A percentile compares a stretch with the other conserved stretches of the same genome.
Conservation (phyloP, 1,140 invertebrate genomes). For the Hycleus phaleratus region DNA sequence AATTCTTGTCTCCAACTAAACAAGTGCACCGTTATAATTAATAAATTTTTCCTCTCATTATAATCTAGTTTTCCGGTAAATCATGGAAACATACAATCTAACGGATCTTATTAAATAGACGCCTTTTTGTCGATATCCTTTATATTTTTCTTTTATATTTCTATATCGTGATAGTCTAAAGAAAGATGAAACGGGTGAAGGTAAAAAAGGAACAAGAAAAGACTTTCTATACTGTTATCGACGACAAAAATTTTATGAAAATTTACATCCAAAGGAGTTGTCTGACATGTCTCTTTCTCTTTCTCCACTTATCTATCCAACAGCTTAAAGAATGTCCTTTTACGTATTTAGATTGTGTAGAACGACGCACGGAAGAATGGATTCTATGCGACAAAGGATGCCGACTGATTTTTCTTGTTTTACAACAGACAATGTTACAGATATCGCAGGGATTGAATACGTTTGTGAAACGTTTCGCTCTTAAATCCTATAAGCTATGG, state of each 20-base stretch:
- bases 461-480: constrained; percentile 8
- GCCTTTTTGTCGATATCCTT: too few relatives aligned
- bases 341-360: constrained; percentile 38
- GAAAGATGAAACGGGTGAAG: too few relatives aligned
- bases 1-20: too few relatives aligned
- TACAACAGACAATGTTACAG: constrained; percentile 35
- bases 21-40: too few relatives aligned
- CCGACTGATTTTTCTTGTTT: constrained; percentile 36
- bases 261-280: constrained; percentile 39
- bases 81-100: too few relatives aligned
- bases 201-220: too few relatives aligned
- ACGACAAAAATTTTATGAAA: constrained; percentile 13
- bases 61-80: too few relatives aligned
- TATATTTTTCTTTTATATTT: too few relatives aligned
- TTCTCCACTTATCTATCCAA: constrained; percentile 33
- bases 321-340: constrained; percentile 38
- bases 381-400: constrained; percentile 34
- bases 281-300: constrained; percentile 29
- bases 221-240: too few relatives aligned
- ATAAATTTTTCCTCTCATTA: too few relatives aligned
- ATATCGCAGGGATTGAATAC: constrained; percentile 26
- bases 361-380: constrained; percentile 33
- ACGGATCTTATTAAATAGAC: too few relatives aligned
- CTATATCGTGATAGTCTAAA: too few relatives aligned
- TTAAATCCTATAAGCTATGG: constrained; percentile 8